Evolutionary conservation across 2,113 vertebrate species (phyloP).

Genomic region (Pholis gunnellus): DNA sequence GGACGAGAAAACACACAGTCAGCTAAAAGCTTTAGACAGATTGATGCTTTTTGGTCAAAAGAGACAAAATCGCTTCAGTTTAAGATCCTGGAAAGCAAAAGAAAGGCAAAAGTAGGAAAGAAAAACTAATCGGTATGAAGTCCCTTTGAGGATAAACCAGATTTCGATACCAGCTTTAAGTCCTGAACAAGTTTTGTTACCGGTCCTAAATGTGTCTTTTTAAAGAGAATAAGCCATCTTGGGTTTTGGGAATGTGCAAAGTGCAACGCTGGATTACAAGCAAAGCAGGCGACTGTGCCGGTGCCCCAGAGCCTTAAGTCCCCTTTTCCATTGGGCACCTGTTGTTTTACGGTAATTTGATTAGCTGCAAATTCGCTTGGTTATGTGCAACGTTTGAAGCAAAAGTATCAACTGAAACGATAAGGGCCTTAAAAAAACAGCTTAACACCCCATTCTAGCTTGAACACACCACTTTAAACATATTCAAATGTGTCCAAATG

Average conservation of each 20-base stretch:
- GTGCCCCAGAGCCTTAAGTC: neutral
- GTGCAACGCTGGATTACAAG: neutral
- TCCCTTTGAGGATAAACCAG: neutral
- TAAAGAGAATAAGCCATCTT: neutral
- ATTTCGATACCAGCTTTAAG: neutral
- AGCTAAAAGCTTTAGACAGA: neutral
- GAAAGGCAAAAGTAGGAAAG: neutral
- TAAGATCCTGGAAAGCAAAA: neutral
- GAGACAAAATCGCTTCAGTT: neutral
- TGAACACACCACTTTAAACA: neutral
- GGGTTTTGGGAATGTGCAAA: neutral
- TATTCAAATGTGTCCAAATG: neutral
- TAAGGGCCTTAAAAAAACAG: constrained; percentile 2
- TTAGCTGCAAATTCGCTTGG: neutral
- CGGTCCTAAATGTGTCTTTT: neutral
- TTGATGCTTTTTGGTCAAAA: no score
- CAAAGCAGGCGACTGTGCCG: neutral
- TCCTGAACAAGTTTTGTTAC: neutral
- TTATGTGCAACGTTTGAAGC: neutral
- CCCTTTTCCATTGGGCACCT: neutral
- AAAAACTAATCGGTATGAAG: no score
- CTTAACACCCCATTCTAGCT: neutral
- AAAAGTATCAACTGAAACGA: neutral
- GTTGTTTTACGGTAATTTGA: constrained; percentile 1
- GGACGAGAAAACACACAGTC: constrained; percentile 2